Evolutionary conservation across 2,888 invertebrate genomes (phyloP), one percentile per base, ranked within the genome.

Genomic region (Lithodes maja): DNA sequence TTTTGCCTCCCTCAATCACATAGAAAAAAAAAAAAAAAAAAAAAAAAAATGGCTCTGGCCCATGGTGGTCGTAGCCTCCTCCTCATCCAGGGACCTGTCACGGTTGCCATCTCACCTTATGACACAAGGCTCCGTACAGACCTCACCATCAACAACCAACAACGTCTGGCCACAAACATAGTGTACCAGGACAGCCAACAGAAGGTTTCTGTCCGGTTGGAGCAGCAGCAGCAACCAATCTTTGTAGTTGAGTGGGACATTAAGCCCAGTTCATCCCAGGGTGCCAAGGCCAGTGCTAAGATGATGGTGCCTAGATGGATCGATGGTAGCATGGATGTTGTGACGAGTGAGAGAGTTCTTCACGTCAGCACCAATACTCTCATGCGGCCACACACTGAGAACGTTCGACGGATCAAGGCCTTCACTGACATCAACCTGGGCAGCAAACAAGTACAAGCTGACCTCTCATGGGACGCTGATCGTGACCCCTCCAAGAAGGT

Each of bases 391-490:
- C 1, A 53, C 15, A 55, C 12, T 17, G 49, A 69, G 17, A 33
- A 9, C 50, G 54, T 71, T 50, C 83, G 78, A 17, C 68, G 84
- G 17, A 7, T 88, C 15, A 88, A 80, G 54, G 84, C 61, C 54
- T 80, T 55, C 52, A 15, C 49, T n/a, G 79, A 88, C 54, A 3
- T 88, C 61, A 78, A 85, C 74, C 15, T 83, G 61, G 17, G 9
- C 5, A 49, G 33, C 2, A 71, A 61, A n/a, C 68, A 80, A 12
- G 9, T 33, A 9, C 69, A 71, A 33, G n/a, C 69, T 33, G 74
- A 80, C 55, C 5, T 88, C 33, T n/a, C 53, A 1, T 88, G 88
- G 88, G 80, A 88, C 53, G 84, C 81, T 15, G 88, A 88, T 68
- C 49, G n/a, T 9, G 88, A 88, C 33, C 33, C 84, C 2, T 55